Evolutionary conservation across 2,888 invertebrate genomes (phyloP), one percentile per base, ranked within the genome.

Genomic region (Lithophane leautieri): DNA sequence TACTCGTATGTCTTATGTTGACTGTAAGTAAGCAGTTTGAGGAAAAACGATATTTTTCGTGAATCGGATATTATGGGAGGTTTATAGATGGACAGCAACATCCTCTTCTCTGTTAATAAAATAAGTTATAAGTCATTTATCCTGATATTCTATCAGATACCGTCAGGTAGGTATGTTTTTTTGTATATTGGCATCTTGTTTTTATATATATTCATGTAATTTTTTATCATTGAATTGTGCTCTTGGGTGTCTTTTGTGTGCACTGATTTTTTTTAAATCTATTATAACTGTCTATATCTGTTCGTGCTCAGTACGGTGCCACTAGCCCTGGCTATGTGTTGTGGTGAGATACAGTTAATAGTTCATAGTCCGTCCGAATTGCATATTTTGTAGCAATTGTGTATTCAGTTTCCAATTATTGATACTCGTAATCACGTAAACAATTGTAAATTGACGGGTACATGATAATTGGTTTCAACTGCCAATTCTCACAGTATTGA

Each of bases 381-480:
- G 19, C 8, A 40, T 6, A 52, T 19, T 71, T 28, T 28, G 4
- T 8, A 74, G 22, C 19, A n/a, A 54, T 72, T 71, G 42, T n/a
- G 28, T 56, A 40, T 75, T 58, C n/a, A 34, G n/a, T 42, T 50
- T 50, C 42, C 79, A 42, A 58, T 34, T 22, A 19, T 14, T 34
- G 14, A 14, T 25, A 60, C 52, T n/a, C n/a, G n/a, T n/a, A n/a
- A n/a, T 52, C 19, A 47, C 25, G 28, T 72, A 25, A 71, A 40
- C 54, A 28, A 42, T 34, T 40, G 42, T 4, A n/a, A 50, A 68
- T 60, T 63, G n/a, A 25, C 12, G 16, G 6, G 2, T 9, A 42
- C 9, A 22, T 40, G 34, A 54, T 52, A 40, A 79, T 71, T 71
- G 76, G 40, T 40, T 54, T 54, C 28, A 62, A 50, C 42, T 60